Base-by-base conservation (phyloP, 1,140 invertebrate species). In the Pseudomyrmex sp. region DNA sequence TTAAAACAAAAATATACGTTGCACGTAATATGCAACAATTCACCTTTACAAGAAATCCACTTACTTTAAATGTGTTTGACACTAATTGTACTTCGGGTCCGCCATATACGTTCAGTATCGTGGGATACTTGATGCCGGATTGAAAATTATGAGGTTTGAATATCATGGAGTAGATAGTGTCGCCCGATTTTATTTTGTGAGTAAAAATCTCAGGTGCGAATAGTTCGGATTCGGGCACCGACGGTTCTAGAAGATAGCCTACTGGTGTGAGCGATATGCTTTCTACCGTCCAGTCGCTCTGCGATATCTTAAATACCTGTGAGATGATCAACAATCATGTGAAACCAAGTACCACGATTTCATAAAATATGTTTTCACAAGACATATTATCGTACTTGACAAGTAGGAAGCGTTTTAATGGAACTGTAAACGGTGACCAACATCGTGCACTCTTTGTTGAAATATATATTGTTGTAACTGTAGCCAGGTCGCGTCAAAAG, bases 61-160 rank as follows among this genome's bases (percentile, higher is more conserved):
- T 82, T 93, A 98, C 98, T 95, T 99, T 99, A 92, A 98, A 99
- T 23, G 97, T 97, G 95, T 99, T 99, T 50, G 98, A 98, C 54
- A 99, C 99, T 50, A 99, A 96, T 95, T 99, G 99, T 35, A 99
- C 98, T 93, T 99, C 98, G 0, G 99, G 99, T 13, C 99, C 99
- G 35, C 98, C 99, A 93, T 99, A 99, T 18, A 99, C 97, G 93
- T 99, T 98, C 15, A 99, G 95, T 75, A 99, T 97, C 1, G 98
- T 99, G 1, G 99, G 99, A 95, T 99, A 99, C 83, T 98, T 97
- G 50, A 96, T 94, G 10, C 96, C 97, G 8, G 95, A 92, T 89
- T 97, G 95, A 88, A 96, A 97, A 92, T 97, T 96, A 88, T 97
- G 96, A 0, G 98, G 98, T 88, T 98, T 97, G 93, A 99, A 99